These are phyloP conservation scores for Tinea trinotella DNA, from an alignment of 2,888 invertebrate genomes.

Conservation along the genomic window DNA sequence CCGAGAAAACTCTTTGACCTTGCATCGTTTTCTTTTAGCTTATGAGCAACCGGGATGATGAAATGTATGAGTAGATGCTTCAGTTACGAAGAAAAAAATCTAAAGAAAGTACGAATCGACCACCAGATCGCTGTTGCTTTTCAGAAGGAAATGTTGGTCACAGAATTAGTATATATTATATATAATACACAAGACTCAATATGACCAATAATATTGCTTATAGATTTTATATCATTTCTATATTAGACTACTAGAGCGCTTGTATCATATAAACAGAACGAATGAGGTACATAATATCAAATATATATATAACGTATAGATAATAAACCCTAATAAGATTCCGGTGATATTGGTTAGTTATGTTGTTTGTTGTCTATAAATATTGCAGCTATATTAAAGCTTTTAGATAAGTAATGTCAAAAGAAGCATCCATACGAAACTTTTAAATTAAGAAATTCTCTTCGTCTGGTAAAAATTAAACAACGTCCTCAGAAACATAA, in stretches of 20 bases:
- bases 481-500: background rate
- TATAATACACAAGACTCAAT: too few relatives aligned
- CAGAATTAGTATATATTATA: too few relatives aligned
- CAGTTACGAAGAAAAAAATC: background rate
- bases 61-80: background rate
- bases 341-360: too few relatives aligned
- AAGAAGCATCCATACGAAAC: background rate
- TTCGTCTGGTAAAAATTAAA: constrained; percentile 1
- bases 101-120: background rate
- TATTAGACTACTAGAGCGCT: too few relatives aligned
- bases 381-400: background rate
- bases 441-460: constrained; percentile 2
- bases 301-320: too few relatives aligned
- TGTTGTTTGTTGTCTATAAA: too few relatives aligned
- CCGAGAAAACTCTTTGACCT: background rate
- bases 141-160: background rate
- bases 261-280: too few relatives aligned
- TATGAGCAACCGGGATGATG: background rate
- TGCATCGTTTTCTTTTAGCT: constrained; percentile 1
- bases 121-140: background rate
- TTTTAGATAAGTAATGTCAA: background rate
- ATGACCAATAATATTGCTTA: too few relatives aligned
- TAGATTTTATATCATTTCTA: too few relatives aligned
- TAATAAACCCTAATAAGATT: too few relatives aligned
- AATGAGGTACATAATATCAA: too few relatives aligned